A percentile compares a stretch with the other conserved stretches of the same genome.
Evolutionary conservation across 2,113 vertebrate genomes (phyloP).

Genomic region (Columba livia): DNA sequence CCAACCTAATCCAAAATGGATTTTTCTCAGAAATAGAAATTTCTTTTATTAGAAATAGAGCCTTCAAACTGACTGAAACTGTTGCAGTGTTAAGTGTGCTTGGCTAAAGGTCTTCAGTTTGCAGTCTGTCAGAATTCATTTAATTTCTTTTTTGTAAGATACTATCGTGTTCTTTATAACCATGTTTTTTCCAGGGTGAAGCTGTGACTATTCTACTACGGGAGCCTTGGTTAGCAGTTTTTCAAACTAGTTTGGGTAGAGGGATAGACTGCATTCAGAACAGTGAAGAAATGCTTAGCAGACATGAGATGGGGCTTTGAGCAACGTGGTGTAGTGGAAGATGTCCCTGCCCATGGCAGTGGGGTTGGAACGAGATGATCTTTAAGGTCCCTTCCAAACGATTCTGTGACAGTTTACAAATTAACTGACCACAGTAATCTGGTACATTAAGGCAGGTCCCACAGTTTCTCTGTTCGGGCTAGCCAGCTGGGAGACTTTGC

Average conservation of each 20-base stretch:
- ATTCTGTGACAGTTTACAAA: not conserved
- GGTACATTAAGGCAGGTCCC: not conserved
- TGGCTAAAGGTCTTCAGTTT: not conserved
- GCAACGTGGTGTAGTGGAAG: too few relatives aligned
- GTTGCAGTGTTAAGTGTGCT: not conserved
- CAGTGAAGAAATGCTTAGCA: not conserved
- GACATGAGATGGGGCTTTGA: too few relatives aligned
- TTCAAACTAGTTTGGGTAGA: fast-evolving
- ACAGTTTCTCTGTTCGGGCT: not conserved
- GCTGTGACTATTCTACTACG: not conserved
- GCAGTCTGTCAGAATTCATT: not conserved
- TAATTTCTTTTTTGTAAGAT: not conserved
- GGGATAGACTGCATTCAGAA: not conserved
- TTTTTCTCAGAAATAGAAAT: not conserved
- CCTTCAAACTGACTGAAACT: not conserved
- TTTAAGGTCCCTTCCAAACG: too few relatives aligned
- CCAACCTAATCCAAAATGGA: not conserved
- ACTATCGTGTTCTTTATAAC: not conserved
- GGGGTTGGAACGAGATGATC: too few relatives aligned
- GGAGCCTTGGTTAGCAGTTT: not conserved
- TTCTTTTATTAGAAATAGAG: not conserved
- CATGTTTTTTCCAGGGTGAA: not conserved
- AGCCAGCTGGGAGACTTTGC: not conserved
- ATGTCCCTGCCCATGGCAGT: too few relatives aligned
- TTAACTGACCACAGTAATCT: not conserved